Evolutionary conservation across 2,888 invertebrate species (phyloP).

Genomic region (Oxyteleia sp.): DNA sequence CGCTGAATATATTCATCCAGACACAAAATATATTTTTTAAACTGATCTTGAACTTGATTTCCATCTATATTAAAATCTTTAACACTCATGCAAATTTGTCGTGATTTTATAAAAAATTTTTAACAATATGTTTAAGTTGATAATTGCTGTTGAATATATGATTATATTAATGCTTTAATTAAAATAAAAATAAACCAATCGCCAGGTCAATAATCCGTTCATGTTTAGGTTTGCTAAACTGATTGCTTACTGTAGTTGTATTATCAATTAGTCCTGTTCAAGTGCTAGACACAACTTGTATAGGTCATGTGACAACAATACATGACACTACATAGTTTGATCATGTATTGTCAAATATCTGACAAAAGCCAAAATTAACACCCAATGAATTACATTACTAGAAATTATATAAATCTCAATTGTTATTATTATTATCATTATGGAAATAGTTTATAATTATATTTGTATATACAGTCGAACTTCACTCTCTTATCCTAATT

Average conservation of each 20-base stretch:
- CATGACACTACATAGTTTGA: slow-evolving; percentile 16
- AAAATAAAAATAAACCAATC: slow-evolving; percentile 5
- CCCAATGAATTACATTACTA: slow-evolving; percentile 18
- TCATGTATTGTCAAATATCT: slow-evolving; percentile 28
- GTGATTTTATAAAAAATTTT: too few species aligned
- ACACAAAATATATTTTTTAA: neutral
- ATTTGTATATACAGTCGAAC: too few species aligned
- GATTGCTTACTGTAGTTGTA: slow-evolving; percentile 32
- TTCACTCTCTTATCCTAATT: too few species aligned
- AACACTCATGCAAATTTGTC: too few species aligned
- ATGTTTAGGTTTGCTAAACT: slow-evolving; percentile 21
- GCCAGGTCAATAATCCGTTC: slow-evolving; percentile 3
- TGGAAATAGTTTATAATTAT: too few species aligned
- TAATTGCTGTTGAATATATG: too few species aligned
- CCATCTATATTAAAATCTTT: neutral
- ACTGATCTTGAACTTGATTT: slow-evolving; percentile 27
- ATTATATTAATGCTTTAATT: neutral
- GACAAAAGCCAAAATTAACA: slow-evolving; percentile 31
- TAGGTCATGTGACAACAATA: slow-evolving; percentile 34
- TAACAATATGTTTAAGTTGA: too few species aligned
- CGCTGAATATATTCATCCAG: neutral
- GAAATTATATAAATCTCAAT: too few species aligned
- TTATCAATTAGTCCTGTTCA: slow-evolving; percentile 52
- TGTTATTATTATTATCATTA: too few species aligned
- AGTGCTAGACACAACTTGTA: slow-evolving; percentile 37